phyloP scores from a whole-genome alignment of 1,140 invertebrate species.

The Globodera ellingtonae region DNA sequence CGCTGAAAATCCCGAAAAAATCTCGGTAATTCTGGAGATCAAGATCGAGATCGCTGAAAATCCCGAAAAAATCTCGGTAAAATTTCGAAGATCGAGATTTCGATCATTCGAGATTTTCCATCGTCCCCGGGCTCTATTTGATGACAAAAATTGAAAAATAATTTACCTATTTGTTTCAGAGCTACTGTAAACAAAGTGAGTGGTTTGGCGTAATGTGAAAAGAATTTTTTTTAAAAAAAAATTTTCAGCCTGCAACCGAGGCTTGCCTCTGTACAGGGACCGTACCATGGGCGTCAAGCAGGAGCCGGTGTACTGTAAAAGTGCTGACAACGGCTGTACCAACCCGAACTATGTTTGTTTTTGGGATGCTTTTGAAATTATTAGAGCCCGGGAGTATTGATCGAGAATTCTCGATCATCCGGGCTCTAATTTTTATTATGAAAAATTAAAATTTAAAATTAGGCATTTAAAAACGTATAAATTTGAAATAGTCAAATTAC shows the following conservation, averaged over 20 bases:
- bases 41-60: too few relatives aligned
- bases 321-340: slow-evolving; percentile 64
- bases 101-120: too few relatives aligned
- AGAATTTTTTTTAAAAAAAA: background rate
- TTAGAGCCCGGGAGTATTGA: too few relatives aligned
- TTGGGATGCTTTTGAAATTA: background rate
- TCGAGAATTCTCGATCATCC: too few relatives aligned
- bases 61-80: too few relatives aligned
- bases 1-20: too few relatives aligned
- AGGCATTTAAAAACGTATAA: too few relatives aligned
- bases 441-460: too few relatives aligned
- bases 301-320: slow-evolving; percentile 64
- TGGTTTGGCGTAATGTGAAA: slow-evolving; percentile 17
- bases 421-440: too few relatives aligned
- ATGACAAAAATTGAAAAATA: background rate
- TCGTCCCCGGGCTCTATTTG: background rate
- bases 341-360: slow-evolving; percentile 61
- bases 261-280: slow-evolving; percentile 63
- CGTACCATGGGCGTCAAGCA: slow-evolving; percentile 63
- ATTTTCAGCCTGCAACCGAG: slow-evolving; percentile 60
- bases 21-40: too few relatives aligned
- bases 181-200: slow-evolving; percentile 65
- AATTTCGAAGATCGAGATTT: too few relatives aligned
- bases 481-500: too few relatives aligned
- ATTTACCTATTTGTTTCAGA: slow-evolving; percentile 11